Percentiles rank a stretch among this genome's conserved stretches.
These are phyloP conservation scores for Metaphire vulgaris DNA, from an alignment of 1,140 invertebrate genomes.

Conservation along the genomic window DNA sequence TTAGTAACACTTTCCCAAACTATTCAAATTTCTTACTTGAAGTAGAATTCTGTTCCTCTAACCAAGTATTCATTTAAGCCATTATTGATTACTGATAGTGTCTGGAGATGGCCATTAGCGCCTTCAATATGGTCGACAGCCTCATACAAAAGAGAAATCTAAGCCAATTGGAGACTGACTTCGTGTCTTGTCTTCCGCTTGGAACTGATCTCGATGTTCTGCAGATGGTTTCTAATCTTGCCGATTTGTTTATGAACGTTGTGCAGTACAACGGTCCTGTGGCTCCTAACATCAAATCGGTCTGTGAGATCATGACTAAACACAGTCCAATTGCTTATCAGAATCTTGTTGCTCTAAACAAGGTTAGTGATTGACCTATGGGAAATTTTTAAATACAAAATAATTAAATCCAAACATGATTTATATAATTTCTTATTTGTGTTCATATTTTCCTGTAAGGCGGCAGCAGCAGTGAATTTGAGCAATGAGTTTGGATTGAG, in stretches of 20 bases:
- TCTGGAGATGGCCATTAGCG: conserved; percentile 30
- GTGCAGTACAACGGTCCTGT: conserved; percentile 80
- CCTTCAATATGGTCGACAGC: conserved; percentile 34
- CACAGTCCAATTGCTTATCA: conserved; percentile 30
- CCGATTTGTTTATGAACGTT: conserved; percentile 65
- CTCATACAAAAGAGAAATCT: conserved; percentile 29
- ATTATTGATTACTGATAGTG: conserved; percentile 32
- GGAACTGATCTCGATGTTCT: conserved; percentile 57
- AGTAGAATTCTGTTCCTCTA: not conserved
- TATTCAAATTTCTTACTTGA: not conserved
- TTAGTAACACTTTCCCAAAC: not conserved
- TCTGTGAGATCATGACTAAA: conserved; percentile 36
- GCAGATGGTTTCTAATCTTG: conserved; percentile 70
- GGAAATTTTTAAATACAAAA: no score
- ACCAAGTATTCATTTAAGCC: not conserved
- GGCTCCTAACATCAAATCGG: conserved; percentile 30
- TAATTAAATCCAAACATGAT: no score
- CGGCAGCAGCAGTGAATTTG: no score
- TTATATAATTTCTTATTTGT: no score
- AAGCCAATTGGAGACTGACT: conserved; percentile 32
- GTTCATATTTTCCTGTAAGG: no score
- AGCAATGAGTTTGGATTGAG: no score
- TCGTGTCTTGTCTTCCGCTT: conserved; percentile 62
- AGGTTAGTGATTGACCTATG: no score
- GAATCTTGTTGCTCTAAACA: conserved; percentile 33